Evolutionary conservation across 2,113 vertebrate genomes (phyloP).

Genomic region (Oreochromis tanganicae): DNA sequence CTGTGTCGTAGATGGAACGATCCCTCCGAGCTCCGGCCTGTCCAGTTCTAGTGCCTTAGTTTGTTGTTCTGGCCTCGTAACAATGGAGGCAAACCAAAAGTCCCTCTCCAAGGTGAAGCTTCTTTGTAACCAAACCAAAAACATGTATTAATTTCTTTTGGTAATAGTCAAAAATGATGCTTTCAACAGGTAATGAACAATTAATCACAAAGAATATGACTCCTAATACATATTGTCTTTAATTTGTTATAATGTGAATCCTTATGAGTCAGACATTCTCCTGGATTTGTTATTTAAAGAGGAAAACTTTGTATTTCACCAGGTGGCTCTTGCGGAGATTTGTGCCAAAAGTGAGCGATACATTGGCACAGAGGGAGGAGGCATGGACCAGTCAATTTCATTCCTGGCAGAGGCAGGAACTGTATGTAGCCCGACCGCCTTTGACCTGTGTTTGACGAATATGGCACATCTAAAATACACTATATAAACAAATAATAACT

Average conservation of each 20-base stretch:
- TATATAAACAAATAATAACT: background rate
- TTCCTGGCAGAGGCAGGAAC: constrained; percentile 93
- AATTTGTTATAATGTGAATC: background rate
- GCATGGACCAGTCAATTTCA: constrained; percentile 98
- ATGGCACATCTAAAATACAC: background rate
- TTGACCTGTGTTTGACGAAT: background rate
- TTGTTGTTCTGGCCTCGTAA: constrained; percentile 89
- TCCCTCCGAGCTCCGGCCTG: constrained; percentile 90
- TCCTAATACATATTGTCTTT: background rate
- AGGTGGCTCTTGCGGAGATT: constrained; percentile 89
- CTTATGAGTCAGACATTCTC: background rate
- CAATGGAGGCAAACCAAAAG: constrained; percentile 82
- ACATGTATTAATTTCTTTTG: background rate
- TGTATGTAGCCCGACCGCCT: constrained; percentile 64
- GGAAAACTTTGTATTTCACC: background rate
- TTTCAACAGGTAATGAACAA: background rate
- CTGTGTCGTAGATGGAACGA: constrained; percentile 88
- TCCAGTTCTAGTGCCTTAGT: constrained; percentile 96
- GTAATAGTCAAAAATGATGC: background rate
- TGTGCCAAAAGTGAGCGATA: constrained; percentile 89
- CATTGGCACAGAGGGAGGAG: constrained; percentile 95
- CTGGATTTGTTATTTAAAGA: background rate
- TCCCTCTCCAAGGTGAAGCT: constrained; percentile 85
- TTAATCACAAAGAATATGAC: background rate
- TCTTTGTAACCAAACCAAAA: background rate